phyloP scores from a whole-genome alignment of 2,113 vertebrate genomes.

The Leptobrachium leishanense region DNA sequence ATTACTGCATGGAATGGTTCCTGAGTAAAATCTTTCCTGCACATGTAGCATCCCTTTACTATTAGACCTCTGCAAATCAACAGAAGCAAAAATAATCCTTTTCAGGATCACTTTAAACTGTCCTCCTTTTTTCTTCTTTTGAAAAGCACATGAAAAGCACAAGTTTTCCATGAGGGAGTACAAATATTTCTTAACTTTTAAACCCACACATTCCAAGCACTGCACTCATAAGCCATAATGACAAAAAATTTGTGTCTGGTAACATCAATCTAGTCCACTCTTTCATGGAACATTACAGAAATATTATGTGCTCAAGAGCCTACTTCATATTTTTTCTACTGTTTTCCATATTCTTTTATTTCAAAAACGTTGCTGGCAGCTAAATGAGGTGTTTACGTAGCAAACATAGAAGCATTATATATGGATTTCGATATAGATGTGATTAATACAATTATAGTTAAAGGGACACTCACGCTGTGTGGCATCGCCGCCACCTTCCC shows the following conservation, averaged over 20 bases:
- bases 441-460: no score
- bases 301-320: neutral
- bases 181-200: constrained; percentile 3
- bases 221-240: constrained; percentile 8
- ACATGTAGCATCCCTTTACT: neutral
- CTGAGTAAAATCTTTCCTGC: no score
- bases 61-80: neutral
- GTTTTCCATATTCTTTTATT: neutral
- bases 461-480: no score
- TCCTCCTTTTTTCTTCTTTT: neutral
- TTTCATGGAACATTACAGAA: constrained; percentile 2
- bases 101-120: neutral
- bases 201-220: constrained; percentile 6
- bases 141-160: neutral
- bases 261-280: neutral
- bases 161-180: neutral
- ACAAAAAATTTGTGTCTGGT: neutral
- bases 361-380: no score
- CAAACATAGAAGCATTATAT: no score
- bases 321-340: neutral
- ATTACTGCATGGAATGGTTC: neutral
- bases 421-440: no score
- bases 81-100: neutral
- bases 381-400: no score
- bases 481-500: no score